These are phyloP conservation scores for Zaprionus ornatus DNA, from an alignment of 1,140 invertebrate species.

Conservation along the genomic window DNA sequence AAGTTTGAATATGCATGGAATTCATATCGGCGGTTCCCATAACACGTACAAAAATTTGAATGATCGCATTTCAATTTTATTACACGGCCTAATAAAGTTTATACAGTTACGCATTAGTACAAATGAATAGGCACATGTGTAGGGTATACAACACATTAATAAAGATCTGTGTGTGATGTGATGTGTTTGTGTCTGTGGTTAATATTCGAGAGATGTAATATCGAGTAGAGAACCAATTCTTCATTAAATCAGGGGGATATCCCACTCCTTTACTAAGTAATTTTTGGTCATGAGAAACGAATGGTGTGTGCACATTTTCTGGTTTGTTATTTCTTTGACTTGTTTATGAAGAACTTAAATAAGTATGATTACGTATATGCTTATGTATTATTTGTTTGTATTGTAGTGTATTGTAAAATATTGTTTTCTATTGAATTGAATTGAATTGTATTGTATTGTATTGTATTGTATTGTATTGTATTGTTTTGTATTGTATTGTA, in stretches of 20 bases:
- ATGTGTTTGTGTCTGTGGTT: background rate
- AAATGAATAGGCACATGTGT: slow-evolving; percentile 26
- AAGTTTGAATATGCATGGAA: slow-evolving; percentile 19
- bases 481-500: slow-evolving; percentile 18
- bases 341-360: slow-evolving; percentile 9
- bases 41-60: background rate
- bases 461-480: slow-evolving; percentile 9
- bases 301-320: background rate
- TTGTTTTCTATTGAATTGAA: background rate
- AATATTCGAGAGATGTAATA: background rate
- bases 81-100: background rate
- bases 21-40: slow-evolving; percentile 3
- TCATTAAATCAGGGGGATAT: background rate
- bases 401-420: background rate
- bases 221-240: background rate
- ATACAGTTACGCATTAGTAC: background rate
- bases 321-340: background rate
- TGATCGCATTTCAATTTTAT: background rate
- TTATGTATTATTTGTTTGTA: slow-evolving; percentile 14
- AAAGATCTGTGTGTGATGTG: background rate
- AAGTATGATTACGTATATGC: slow-evolving; percentile 12
- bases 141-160: slow-evolving; percentile 16
- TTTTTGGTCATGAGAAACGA: background rate
- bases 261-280: background rate
- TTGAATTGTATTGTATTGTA: slow-evolving; percentile 22